phyloP scores from a whole-genome alignment of 2,888 invertebrate genomes.

The Tillus elongatus region DNA sequence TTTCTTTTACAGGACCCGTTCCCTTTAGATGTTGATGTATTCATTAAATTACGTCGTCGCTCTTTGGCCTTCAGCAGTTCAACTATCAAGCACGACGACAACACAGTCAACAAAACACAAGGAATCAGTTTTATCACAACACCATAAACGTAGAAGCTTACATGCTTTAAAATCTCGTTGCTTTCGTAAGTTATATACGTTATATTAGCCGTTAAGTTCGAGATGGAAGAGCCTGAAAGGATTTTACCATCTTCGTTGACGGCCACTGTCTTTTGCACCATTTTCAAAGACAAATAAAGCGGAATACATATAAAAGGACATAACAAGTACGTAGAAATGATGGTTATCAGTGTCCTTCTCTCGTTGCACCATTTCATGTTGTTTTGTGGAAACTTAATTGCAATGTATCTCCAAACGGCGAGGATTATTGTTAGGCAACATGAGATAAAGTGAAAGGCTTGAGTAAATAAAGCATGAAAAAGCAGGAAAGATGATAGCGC shows the following conservation, averaged over 20 bases:
- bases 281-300: conserved; percentile 67
- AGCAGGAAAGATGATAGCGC: conserved; percentile 74
- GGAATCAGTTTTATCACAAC: conserved; percentile 87
- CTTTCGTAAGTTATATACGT: background rate
- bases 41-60: conserved; percentile 54
- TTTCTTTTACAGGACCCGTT: conserved; percentile 30
- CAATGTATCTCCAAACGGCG: conserved; percentile 86
- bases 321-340: conserved; percentile 68
- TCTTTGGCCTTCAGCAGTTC: conserved; percentile 72
- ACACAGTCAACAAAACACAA: conserved; percentile 73
- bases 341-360: conserved; percentile 64
- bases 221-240: conserved; percentile 15
- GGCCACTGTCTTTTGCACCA: conserved; percentile 42
- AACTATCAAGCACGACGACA: conserved; percentile 67
- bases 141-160: conserved; percentile 86
- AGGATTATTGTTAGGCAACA: conserved; percentile 87
- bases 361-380: conserved; percentile 77
- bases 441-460: conserved; percentile 81
- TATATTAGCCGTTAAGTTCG: conserved; percentile 8
- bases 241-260: conserved; percentile 42
- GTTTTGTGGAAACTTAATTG: conserved; percentile 71
- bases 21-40: conserved; percentile 27
- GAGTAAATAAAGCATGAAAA: conserved; percentile 83
- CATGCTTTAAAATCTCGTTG: conserved; percentile 36
- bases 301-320: conserved; percentile 80